Percentiles rank a stretch among this genome's conserved stretches.
Evolutionary conservation across 2,113 vertebrate species (phyloP).

Genomic region (Amphilophus citrinellus): DNA sequence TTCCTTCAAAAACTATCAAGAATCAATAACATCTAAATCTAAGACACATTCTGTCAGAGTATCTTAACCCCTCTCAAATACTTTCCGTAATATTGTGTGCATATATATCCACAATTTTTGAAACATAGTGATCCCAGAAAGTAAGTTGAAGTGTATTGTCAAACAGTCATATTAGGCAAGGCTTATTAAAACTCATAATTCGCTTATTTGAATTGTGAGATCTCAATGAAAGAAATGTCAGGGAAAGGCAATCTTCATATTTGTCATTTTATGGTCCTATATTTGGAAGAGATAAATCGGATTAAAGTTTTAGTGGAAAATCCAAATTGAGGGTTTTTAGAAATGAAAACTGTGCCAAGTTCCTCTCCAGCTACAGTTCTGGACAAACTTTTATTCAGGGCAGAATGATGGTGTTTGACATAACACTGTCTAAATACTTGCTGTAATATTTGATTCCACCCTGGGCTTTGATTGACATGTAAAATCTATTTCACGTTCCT

Average conservation of each 20-base stretch:
- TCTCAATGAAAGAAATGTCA: conserved; percentile 75
- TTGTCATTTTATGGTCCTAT: conserved; percentile 78
- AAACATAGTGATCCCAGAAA: conserved; percentile 63
- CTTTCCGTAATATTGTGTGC: conserved; percentile 42
- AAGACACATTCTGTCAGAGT: conserved; percentile 33
- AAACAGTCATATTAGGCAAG: conserved; percentile 69
- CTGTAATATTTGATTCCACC: background rate
- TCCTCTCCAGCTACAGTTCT: conserved; percentile 31
- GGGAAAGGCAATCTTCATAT: conserved; percentile 67
- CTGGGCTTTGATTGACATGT: background rate
- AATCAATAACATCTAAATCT: conserved; percentile 48
- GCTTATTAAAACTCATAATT: conserved; percentile 81
- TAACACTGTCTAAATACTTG: background rate
- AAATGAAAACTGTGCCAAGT: conserved; percentile 40
- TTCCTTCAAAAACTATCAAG: background rate
- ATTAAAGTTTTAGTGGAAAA: conserved; percentile 77
- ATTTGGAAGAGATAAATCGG: conserved; percentile 74
- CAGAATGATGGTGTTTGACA: background rate
- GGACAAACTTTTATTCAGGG: conserved; percentile 28
- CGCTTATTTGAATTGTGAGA: conserved; percentile 76
- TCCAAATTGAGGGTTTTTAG: conserved; percentile 64
- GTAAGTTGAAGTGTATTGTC: conserved; percentile 65
- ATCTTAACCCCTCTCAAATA: conserved; percentile 35
- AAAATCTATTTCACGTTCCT: background rate
- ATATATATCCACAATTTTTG: conserved; percentile 28